Evolutionary conservation across 2,888 invertebrate genomes (phyloP).

Genomic region (Mactromeris polynyma): DNA sequence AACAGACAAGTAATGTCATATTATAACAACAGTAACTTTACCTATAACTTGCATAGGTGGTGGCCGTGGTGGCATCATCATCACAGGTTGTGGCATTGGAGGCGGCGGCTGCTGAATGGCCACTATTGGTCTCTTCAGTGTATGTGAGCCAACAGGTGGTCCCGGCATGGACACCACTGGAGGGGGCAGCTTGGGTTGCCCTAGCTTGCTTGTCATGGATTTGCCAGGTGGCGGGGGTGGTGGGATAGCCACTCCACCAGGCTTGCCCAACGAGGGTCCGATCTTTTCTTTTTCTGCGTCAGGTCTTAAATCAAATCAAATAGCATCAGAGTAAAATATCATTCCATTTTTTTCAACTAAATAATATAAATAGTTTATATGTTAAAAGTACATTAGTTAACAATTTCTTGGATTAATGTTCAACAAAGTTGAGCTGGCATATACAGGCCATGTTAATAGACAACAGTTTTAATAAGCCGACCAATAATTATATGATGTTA

Average conservation of each 20-base stretch:
- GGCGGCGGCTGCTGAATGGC: slow-evolving; percentile 72
- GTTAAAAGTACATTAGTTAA: too few relatives aligned
- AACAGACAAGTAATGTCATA: too few relatives aligned
- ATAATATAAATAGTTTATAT: too few relatives aligned
- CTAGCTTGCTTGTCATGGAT: slow-evolving; percentile 89
- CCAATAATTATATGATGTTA: not conserved
- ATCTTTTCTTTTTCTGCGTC: slow-evolving; percentile 99
- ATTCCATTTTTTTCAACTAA: not conserved
- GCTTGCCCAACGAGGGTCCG: slow-evolving; percentile 90
- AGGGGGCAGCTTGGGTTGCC: slow-evolving; percentile 73
- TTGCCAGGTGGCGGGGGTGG: slow-evolving; percentile 77
- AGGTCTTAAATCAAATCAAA: slow-evolving; percentile 88
- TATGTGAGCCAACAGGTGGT: slow-evolving; percentile 77
- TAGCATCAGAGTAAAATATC: not conserved
- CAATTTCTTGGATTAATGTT: too few relatives aligned
- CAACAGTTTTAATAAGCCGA: not conserved
- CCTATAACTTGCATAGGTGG: slow-evolving; percentile 80
- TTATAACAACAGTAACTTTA: slow-evolving; percentile 46
- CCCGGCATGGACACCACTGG: slow-evolving; percentile 80
- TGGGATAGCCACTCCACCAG: slow-evolving; percentile 53
- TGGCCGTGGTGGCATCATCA: slow-evolving; percentile 83
- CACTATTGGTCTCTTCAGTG: slow-evolving; percentile 83
- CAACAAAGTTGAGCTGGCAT: too few relatives aligned
- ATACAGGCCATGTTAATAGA: not conserved
- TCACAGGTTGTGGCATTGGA: slow-evolving; percentile 75